A percentile compares a stretch with the other conserved stretches of the same genome.
Conservation (phyloP, 2,888 invertebrate genomes). For the Zootermopsis nevadensis region DNA sequence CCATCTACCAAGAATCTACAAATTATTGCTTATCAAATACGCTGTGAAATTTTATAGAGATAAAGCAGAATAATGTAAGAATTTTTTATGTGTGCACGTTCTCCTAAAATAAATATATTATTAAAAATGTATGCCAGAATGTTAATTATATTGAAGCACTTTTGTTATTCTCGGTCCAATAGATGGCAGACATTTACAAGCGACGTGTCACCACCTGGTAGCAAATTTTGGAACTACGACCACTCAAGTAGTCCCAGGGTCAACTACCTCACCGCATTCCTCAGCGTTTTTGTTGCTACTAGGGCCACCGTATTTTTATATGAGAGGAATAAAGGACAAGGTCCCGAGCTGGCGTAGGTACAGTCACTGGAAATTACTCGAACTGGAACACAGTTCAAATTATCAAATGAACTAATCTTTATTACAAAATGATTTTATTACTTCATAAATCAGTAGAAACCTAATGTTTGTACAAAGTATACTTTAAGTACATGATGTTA, state of each 20-base stretch:
- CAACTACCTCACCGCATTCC: slow-evolving; percentile 43
- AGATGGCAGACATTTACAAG: background rate
- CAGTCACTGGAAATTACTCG: background rate
- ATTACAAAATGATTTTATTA: slow-evolving; percentile 39
- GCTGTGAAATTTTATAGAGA: too few species aligned
- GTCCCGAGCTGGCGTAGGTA: slow-evolving; percentile 17
- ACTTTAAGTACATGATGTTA: slow-evolving; percentile 35
- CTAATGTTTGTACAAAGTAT: slow-evolving; percentile 42
- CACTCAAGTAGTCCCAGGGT: slow-evolving; percentile 29
- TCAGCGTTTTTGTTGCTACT: slow-evolving; percentile 37
- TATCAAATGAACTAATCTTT: background rate
- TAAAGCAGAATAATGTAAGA: too few species aligned
- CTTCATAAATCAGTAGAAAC: slow-evolving; percentile 41
- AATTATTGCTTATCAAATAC: too few species aligned
- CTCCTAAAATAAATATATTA: too few species aligned
- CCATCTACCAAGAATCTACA: too few species aligned
- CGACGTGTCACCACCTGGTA: slow-evolving; percentile 9
- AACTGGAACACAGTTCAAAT: background rate
- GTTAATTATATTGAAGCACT: too few species aligned
- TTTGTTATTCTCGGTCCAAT: background rate
- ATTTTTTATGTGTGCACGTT: too few species aligned
- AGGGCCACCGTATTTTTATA: slow-evolving; percentile 39
- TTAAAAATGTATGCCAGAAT: too few species aligned
- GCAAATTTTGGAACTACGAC: background rate
- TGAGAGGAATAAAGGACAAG: slow-evolving; percentile 42